These are phyloP conservation scores for Phthorimaea operculella DNA, from an alignment of 1,140 invertebrate genomes.

Conservation along the genomic window DNA sequence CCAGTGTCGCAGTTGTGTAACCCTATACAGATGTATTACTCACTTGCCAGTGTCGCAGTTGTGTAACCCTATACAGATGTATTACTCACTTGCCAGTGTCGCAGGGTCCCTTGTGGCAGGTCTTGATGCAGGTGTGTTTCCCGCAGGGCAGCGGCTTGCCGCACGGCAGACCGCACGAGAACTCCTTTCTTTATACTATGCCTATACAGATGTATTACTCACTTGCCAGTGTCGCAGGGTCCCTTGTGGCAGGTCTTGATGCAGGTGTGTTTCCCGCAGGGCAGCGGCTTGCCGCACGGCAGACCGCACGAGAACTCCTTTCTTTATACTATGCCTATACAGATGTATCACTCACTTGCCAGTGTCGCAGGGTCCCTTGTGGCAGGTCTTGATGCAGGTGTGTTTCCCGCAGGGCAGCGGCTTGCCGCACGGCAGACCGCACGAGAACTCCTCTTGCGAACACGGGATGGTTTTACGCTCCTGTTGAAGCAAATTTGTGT, in stretches of 20 bases:
- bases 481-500: constrained; percentile 34
- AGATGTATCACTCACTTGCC: constrained; percentile 38
- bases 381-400: constrained; percentile 80
- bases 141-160: constrained; percentile 80
- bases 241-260: constrained; percentile 81
- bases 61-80: too few species aligned
- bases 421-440: constrained; percentile 87
- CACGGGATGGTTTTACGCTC: constrained; percentile 89
- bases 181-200: too few species aligned
- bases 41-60: too few species aligned
- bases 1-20: constrained; percentile 83
- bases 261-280: constrained; percentile 85
- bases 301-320: constrained; percentile 91
- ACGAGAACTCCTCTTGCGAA: constrained; percentile 88
- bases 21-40: too few species aligned
- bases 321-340: too few species aligned
- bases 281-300: constrained; percentile 81
- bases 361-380: constrained; percentile 74
- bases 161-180: constrained; percentile 92
- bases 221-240: constrained; percentile 69
- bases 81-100: constrained; percentile 54
- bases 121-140: constrained; percentile 81
- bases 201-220: constrained; percentile 27
- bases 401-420: constrained; percentile 82
- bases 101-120: constrained; percentile 84